Conservation (phyloP, 2,113 vertebrate genomes). For the Anseranas semipalmata region DNA sequence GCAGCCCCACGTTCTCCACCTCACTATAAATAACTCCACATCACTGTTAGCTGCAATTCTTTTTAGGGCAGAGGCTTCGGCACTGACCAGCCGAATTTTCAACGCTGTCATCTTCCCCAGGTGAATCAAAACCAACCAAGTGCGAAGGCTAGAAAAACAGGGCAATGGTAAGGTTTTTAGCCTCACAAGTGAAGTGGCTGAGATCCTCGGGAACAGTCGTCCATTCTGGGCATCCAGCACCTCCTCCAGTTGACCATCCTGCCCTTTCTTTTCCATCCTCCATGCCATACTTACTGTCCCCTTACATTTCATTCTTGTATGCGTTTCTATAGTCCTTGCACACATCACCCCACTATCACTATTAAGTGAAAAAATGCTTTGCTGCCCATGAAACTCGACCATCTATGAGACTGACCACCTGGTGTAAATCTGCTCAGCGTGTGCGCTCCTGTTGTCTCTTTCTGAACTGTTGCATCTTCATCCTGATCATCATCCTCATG, state of each 20-base stretch:
- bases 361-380: background rate
- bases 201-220: background rate
- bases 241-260: background rate
- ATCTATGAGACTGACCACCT: background rate
- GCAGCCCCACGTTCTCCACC: background rate
- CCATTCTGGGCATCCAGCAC: background rate
- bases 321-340: background rate
- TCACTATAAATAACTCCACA: background rate
- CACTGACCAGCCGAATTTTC: background rate
- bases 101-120: accelerated
- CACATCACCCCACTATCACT: background rate
- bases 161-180: background rate
- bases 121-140: background rate
- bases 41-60: background rate
- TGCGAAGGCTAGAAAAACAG: background rate
- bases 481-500: background rate
- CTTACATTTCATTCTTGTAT: background rate
- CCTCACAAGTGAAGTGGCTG: background rate
- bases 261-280: background rate
- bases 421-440: background rate
- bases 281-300: background rate
- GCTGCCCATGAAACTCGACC: background rate
- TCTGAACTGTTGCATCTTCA: background rate
- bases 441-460: background rate
- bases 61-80: background rate